These are phyloP conservation scores for Papilio helenus DNA, from an alignment of 1,140 invertebrate species.

Conservation along the genomic window DNA sequence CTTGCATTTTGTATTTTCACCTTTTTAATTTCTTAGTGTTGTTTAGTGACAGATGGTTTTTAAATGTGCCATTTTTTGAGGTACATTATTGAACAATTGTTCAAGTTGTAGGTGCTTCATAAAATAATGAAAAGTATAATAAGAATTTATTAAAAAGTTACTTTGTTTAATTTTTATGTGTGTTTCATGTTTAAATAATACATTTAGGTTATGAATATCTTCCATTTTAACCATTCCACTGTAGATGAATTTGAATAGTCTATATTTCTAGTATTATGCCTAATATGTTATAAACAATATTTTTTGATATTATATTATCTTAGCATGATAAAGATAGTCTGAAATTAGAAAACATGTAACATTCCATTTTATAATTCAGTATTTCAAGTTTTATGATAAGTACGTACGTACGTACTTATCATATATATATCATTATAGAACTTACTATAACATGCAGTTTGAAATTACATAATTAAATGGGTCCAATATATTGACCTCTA, in stretches of 20 bases:
- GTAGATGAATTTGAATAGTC: background rate
- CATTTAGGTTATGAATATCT: background rate
- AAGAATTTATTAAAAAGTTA: constrained; percentile 18
- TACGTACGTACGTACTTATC: no score
- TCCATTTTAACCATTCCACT: constrained; percentile 34
- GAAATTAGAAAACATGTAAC: background rate
- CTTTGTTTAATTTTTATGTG: constrained; percentile 21
- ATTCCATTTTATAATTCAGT: constrained; percentile 1
- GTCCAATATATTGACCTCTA: no score
- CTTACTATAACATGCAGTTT: no score
- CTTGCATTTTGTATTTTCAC: no score
- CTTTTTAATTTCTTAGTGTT: background rate
- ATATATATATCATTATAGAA: no score
- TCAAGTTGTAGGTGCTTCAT: constrained; percentile 26
- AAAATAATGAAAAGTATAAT: constrained; percentile 6
- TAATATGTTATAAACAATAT: background rate
- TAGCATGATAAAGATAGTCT: background rate
- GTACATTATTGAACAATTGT: constrained; percentile 12
- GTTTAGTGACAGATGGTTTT: constrained; percentile 55
- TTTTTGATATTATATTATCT: background rate
- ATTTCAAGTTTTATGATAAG: background rate
- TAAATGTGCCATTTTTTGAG: constrained; percentile 60
- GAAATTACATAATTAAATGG: no score
- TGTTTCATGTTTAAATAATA: constrained; percentile 8
- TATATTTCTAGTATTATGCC: background rate